These are phyloP conservation scores for Ophraella communa DNA, from an alignment of 2,888 invertebrate species.

Conservation along the genomic window DNA sequence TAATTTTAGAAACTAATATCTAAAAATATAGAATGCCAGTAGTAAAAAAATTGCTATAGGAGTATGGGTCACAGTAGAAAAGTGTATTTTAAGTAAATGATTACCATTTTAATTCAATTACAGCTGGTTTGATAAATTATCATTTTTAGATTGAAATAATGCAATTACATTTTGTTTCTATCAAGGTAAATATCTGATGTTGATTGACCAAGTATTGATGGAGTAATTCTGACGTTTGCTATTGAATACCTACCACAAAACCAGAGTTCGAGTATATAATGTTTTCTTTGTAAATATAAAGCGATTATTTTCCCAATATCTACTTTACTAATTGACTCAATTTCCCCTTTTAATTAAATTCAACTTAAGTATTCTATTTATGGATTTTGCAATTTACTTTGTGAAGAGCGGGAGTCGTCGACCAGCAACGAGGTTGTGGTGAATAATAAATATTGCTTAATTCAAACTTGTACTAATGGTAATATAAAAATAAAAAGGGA, in stretches of 20 bases:
- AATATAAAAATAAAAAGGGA: too few relatives aligned
- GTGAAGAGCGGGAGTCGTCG: neutral
- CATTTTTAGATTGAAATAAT: too few relatives aligned
- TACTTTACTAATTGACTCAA: slow-evolving; percentile 19
- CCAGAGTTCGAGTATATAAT: slow-evolving; percentile 9
- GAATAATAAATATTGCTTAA: neutral
- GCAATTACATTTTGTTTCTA: too few relatives aligned
- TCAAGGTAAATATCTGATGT: too few relatives aligned
- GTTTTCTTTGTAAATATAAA: slow-evolving; percentile 5
- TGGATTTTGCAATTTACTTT: slow-evolving; percentile 35
- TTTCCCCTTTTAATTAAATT: slow-evolving; percentile 33
- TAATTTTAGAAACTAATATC: too few relatives aligned
- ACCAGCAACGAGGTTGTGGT: slow-evolving; percentile 8
- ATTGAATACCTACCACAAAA: slow-evolving; percentile 1
- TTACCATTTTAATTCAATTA: too few relatives aligned
- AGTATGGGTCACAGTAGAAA: too few relatives aligned
- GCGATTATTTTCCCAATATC: neutral
- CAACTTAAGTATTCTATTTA: slow-evolving; percentile 34
- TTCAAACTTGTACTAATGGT: neutral
- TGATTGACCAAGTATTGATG: too few relatives aligned
- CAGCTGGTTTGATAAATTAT: too few relatives aligned
- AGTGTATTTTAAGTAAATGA: too few relatives aligned
- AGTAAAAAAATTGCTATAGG: too few relatives aligned
- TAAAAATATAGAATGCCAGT: too few relatives aligned
- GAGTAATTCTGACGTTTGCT: neutral